Base-by-base conservation (phyloP, 2,797 vertebrate species). In the Mallotus villosus region DNA sequence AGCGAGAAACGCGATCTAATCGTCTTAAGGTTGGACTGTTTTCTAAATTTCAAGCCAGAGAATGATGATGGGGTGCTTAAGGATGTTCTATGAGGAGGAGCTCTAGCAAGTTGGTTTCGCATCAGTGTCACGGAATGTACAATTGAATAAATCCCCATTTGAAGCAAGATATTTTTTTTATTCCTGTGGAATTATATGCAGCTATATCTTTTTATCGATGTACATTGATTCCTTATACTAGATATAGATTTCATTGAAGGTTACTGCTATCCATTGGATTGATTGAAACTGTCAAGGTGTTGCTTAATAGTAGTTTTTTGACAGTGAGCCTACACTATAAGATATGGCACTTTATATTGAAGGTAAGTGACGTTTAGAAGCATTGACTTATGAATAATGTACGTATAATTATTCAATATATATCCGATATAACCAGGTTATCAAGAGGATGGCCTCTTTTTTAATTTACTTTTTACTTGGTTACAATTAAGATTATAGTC, bases 331-430 rank as follows among this genome's bases (percentile, higher is more conserved):
- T 72, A 24, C 61, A 58, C 70, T 61, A 55, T 72, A 14, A 32
- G 79, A 72, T 29, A 89, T 91, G 89, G 67, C 79, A 78, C 71
- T 87, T 81, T 88, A 84, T 71, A 22, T 90, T 22, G 74, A 89
- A 89, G 88, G 93, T 94, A 85, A 92, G 92, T 85, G 34, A 19
- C 67, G 51, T 17, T 55, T 55, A 17, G 19, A n/a, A n/a, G 51
- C 3, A 17, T 17, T 5, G 51, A n/a, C 7, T n/a, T 55, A 5
- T 46, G 41, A 46, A 46, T 46, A 46, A 46, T 11, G 41, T 12
- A 46, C 14, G 41, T 46, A 14, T 46, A 14, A 46, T 12, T 14
- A 46, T 46, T 12, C 14, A 46, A 46, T 46, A 8, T 8, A 6
- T 34, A 34, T 34, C 41, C 14, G 12, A 46, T 46, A 37, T 37